phyloP scores from a whole-genome alignment of 2,888 invertebrate species.

The Orthosia gracilis region DNA sequence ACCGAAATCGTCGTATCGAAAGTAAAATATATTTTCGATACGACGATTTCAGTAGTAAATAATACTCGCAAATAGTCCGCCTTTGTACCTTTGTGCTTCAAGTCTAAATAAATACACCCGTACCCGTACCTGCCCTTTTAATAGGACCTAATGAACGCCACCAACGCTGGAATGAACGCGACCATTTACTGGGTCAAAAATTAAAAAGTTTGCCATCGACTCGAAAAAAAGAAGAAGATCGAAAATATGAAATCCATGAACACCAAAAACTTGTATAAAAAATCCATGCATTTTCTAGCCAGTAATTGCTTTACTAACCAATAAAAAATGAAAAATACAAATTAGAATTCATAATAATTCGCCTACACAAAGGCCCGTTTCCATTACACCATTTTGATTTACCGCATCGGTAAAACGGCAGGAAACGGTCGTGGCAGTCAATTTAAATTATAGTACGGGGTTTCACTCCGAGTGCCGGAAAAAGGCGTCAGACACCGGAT shows the following conservation, averaged over 20 bases:
- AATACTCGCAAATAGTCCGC: too few species aligned
- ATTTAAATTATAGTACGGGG: conserved; percentile 38
- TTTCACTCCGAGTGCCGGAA: conserved; percentile 38
- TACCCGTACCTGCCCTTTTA: too few species aligned
- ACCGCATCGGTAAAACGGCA: neutral
- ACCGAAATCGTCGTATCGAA: too few species aligned
- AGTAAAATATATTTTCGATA: too few species aligned
- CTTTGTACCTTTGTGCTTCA: too few species aligned
- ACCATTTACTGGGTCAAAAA: too few species aligned
- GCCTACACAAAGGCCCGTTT: neutral
- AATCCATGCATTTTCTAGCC: neutral
- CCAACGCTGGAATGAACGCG: too few species aligned
- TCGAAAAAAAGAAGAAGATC: neutral
- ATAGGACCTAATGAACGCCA: too few species aligned
- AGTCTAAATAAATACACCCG: too few species aligned
- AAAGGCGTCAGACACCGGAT: conserved; percentile 38
- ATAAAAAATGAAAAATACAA: neutral
- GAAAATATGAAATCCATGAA: neutral
- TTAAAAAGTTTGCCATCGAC: too few species aligned
- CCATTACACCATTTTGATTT: conserved; percentile 20
- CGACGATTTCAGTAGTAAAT: too few species aligned
- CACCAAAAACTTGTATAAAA: neutral
- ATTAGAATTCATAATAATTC: neutral
- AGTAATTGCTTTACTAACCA: neutral
- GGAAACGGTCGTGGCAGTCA: conserved; percentile 21